Base-by-base conservation (phyloP, 1,140 invertebrate species). In the Palaemon carinicauda region DNA sequence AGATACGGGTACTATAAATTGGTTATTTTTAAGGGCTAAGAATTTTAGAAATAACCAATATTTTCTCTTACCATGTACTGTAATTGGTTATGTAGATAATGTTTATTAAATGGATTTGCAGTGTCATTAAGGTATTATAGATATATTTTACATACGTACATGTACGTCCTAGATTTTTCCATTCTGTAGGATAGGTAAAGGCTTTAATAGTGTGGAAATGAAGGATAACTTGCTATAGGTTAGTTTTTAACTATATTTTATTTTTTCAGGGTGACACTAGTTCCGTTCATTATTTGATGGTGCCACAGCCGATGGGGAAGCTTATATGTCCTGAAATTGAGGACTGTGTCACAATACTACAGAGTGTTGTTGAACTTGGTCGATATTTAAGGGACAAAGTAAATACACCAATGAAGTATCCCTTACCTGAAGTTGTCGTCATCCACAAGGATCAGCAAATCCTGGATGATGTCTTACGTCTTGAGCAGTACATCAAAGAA, bases 361-460 rank as follows among this genome's bases (percentile, higher is more conserved):
- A 99, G 93, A 94, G 94, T 24, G 96, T 99, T 12, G 97, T 99
- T 89, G 98, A 99, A 91, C 91, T 99, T 4, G 98, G 98, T 9
- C 94, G 99, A 88, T 94, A 99, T 14, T 92, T 99, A 71, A 93
- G 99, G 79, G 98, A 99, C 91, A 93, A 98, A 51, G 97, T 97
- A 91, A 98, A 96, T 1, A 94, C 99, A 81, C 98, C 98, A 0
- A 93, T 98, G 0, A 99, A 99, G 92, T 99, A 99, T 93, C 99
- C 99, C 0, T 92, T 99, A 74, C 97, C 96, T 21, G 98, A 99
- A 93, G 94, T 99, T 78, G 95, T 99, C 33, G 95, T 99, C 9
- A 97, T 99, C 88, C 96, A 99, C 91, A 95, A 97, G 89, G 96
- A 98, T 90, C 90, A 92, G 53, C 91, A 94, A 33, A 95, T 95